phyloP scores from a whole-genome alignment of 2,113 vertebrate genomes.

The Limnothrissa miodon region DNA sequence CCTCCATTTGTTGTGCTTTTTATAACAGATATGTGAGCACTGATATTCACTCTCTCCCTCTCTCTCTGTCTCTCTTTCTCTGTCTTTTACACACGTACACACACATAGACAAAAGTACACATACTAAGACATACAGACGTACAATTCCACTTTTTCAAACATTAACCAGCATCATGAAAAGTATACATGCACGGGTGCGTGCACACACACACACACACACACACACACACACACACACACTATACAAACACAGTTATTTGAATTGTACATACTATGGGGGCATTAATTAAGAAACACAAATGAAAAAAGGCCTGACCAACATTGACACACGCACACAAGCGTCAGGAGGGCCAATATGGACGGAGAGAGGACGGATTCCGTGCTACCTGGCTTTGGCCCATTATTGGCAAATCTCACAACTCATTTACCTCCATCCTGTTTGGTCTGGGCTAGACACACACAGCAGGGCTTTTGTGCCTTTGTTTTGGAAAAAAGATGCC shows the following conservation, averaged over 20 bases:
- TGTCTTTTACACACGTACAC: neutral
- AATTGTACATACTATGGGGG: neutral
- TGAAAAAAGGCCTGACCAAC: neutral
- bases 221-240: neutral
- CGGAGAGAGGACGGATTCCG: neutral
- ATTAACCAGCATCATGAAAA: too few species aligned
- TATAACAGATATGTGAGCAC: neutral
- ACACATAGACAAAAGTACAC: neutral
- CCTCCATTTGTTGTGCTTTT: neutral
- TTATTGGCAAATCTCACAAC: constrained; percentile 16
- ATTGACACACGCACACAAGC: neutral
- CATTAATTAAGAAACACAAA: neutral
- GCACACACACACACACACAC: constrained; percentile 14
- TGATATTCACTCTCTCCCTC: constrained; percentile 1
- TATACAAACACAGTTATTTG: too few species aligned
- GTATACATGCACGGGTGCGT: too few species aligned
- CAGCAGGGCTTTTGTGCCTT: constrained; percentile 10
- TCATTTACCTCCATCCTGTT: constrained; percentile 37
- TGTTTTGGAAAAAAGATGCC: constrained; percentile 23
- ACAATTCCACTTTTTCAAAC: too few species aligned
- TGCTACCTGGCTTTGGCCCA: constrained; percentile 21
- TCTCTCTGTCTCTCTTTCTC: neutral
- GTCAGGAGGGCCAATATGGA: neutral
- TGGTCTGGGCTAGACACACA: constrained; percentile 28
- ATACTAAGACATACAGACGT: neutral